These are phyloP conservation scores for Odontocerum albicorne DNA, from an alignment of 2,888 invertebrate genomes.

Conservation along the genomic window DNA sequence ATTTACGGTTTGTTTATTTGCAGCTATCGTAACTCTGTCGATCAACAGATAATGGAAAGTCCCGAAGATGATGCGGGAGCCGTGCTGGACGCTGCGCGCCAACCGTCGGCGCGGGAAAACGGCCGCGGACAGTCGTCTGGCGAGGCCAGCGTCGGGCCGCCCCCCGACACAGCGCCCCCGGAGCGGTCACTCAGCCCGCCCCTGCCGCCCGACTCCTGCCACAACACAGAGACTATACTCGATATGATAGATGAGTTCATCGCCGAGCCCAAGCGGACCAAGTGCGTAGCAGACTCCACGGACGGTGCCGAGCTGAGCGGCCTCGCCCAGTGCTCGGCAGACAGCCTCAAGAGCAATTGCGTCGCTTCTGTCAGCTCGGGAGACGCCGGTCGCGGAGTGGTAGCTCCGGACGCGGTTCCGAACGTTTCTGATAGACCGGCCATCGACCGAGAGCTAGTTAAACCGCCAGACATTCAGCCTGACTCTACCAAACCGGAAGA, in stretches of 20 bases:
- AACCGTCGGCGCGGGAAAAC: conserved; percentile 59
- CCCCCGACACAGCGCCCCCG: neutral
- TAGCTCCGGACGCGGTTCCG: neutral
- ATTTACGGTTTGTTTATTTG: conserved; percentile 46
- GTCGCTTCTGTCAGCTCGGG: neutral
- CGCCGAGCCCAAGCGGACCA: conserved; percentile 39
- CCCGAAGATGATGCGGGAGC: conserved; percentile 60
- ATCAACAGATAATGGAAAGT: conserved; percentile 61
- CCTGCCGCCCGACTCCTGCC: conserved; percentile 52
- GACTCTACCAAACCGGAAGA: conserved; percentile 13
- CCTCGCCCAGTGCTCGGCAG: neutral
- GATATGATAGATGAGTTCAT: conserved; percentile 59
- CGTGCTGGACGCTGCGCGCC: conserved; percentile 58
- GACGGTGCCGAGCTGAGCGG: conserved; percentile 1
- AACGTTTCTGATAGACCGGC: neutral
- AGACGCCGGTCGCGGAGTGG: too few relatives aligned
- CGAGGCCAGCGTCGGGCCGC: conserved; percentile 43
- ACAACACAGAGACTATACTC: conserved; percentile 55
- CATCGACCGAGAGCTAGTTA: neutral
- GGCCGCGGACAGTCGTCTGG: conserved; percentile 50
- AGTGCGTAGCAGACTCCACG: conserved; percentile 14
- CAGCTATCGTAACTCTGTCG: conserved; percentile 58
- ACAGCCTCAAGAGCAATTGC: conserved; percentile 1
- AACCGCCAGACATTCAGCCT: conserved; percentile 5
- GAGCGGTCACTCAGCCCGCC: too few relatives aligned